Conservation (phyloP, 1,140 invertebrate genomes). For the Drosophila busckii region DNA sequence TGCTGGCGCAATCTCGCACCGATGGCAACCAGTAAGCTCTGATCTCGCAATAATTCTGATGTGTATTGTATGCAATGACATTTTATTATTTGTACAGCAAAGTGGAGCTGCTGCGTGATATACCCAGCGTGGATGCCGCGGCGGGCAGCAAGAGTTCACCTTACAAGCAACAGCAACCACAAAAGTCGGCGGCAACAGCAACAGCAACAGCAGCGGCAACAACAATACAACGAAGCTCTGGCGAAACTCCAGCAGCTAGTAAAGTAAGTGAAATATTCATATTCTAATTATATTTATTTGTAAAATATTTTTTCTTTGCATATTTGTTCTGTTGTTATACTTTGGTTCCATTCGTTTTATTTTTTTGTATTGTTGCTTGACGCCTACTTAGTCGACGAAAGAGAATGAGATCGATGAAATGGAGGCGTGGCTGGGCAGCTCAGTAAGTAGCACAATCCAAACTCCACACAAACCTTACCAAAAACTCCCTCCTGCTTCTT, state of each 20-base stretch:
- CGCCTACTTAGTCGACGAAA: slow-evolving; percentile 82
- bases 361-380: slow-evolving; percentile 38
- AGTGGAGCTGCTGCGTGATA: slow-evolving; percentile 66
- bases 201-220: slow-evolving; percentile 8
- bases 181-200: slow-evolving; percentile 3
- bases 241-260: slow-evolving; percentile 75
- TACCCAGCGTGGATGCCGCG: slow-evolving; percentile 70
- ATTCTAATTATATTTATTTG: slow-evolving; percentile 26
- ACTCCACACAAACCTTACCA: slow-evolving; percentile 22
- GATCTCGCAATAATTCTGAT: no score
- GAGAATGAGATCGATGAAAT: slow-evolving; percentile 96
- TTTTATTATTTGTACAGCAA: slow-evolving; percentile 32
- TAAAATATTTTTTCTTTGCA: slow-evolving; percentile 19
- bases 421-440: slow-evolving; percentile 91
- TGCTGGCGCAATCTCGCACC: slow-evolving; percentile 92
- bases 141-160: slow-evolving; percentile 66
- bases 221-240: slow-evolving; percentile 39
- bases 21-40: slow-evolving; percentile 71
- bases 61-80: not conserved
- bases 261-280: slow-evolving; percentile 67
- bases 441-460: slow-evolving; percentile 80
- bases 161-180: slow-evolving; percentile 42
- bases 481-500: slow-evolving; percentile 20
- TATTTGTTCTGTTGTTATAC: slow-evolving; percentile 39
- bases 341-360: slow-evolving; percentile 38